Percentiles rank a stretch among this genome's conserved stretches.
phyloP scores from a whole-genome alignment of 2,888 invertebrate species.

The Drosophila anomalata region DNA sequence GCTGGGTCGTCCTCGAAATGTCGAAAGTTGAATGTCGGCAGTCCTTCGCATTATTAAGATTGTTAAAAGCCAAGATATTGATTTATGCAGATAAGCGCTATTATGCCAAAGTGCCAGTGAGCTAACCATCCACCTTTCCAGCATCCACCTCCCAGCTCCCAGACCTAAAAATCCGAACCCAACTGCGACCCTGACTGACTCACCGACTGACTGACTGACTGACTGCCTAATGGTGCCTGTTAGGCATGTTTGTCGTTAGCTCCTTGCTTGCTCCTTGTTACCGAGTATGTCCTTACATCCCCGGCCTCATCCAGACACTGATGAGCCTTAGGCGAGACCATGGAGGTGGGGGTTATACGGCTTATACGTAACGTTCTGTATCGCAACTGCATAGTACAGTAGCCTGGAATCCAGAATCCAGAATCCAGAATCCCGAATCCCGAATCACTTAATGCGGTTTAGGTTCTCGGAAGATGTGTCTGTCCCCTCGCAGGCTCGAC shows the following conservation, averaged over 20 bases:
- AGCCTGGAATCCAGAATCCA: constrained; percentile 5
- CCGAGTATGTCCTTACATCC: constrained; percentile 32
- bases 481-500: constrained; percentile 17
- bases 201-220: constrained; percentile 30
- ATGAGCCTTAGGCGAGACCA: constrained; percentile 29
- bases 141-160: not conserved
- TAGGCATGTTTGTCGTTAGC: constrained; percentile 41
- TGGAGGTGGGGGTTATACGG: not conserved
- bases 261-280: constrained; percentile 20
- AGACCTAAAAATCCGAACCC: not conserved
- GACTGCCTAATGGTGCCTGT: constrained; percentile 55
- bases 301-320: constrained; percentile 28
- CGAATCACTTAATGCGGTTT: constrained; percentile 30
- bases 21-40: constrained; percentile 18
- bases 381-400: constrained; percentile 12
- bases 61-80: constrained; percentile 78
- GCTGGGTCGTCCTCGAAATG: not conserved
- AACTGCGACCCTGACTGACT: constrained; percentile 28
- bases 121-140: constrained; percentile 37
- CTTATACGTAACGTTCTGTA: not conserved
- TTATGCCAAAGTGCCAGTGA: constrained; percentile 63
- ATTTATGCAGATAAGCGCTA: constrained; percentile 82
- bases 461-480: constrained; percentile 5
- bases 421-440: not conserved
- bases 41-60: constrained; percentile 63